phyloP scores from a whole-genome alignment of 2,113 vertebrate species.

The Osmerus mordax region DNA sequence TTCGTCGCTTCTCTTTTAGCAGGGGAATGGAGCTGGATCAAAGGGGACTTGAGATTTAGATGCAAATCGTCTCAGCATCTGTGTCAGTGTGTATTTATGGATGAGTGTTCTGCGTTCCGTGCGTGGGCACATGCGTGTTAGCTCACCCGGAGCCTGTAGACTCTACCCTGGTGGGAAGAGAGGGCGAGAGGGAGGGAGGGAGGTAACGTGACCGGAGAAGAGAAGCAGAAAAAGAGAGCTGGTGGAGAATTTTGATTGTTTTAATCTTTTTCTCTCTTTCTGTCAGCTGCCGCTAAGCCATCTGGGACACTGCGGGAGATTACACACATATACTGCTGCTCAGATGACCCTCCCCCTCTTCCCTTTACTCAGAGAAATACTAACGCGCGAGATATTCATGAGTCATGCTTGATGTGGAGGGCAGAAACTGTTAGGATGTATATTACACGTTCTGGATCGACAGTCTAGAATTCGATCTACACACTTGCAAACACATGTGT shows the following conservation, averaged over 20 bases:
- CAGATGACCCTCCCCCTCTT: constrained; percentile 36
- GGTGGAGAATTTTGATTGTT: constrained; percentile 61
- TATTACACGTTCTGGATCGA: constrained; percentile 4
- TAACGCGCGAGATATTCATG: neutral
- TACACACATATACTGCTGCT: constrained; percentile 57
- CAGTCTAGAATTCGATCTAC: neutral
- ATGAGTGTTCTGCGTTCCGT: constrained; percentile 12
- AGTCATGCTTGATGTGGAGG: constrained; percentile 22
- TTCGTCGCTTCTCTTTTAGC: neutral
- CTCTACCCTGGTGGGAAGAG: neutral
- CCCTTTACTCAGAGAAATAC: no score
- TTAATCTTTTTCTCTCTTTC: constrained; percentile 52
- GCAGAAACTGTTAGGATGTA: constrained; percentile 10
- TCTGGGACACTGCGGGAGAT: constrained; percentile 73
- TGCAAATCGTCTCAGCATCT: neutral
- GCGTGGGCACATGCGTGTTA: neutral
- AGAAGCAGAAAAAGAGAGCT: constrained; percentile 30
- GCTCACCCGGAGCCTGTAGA: constrained; percentile 8
- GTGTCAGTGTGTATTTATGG: neutral
- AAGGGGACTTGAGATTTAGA: neutral
- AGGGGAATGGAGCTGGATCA: neutral
- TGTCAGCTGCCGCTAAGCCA: constrained; percentile 63
- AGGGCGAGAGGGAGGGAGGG: neutral
- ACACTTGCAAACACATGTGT: neutral
- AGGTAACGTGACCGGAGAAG: constrained; percentile 29